phyloP scores from a whole-genome alignment of 2,113 vertebrate species.

The Helogale parvula region DNA sequence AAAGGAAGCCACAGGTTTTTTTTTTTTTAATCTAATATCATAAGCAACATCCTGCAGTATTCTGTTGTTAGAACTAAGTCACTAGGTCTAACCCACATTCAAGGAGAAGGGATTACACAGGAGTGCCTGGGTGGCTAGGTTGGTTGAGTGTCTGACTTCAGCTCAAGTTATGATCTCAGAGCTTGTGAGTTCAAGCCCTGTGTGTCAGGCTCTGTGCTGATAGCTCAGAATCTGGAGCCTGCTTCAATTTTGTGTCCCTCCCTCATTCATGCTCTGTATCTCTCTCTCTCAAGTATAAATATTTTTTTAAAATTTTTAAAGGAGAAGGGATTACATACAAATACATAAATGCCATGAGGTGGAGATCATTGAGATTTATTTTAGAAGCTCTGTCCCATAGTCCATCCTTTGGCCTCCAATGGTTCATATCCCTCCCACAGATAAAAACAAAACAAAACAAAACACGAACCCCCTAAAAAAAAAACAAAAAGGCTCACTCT shows the following conservation, averaged over 20 bases:
- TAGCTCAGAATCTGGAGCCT: too few relatives aligned
- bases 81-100: background rate
- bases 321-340: background rate
- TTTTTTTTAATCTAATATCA: background rate
- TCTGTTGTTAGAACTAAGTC: background rate
- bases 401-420: fast-evolving
- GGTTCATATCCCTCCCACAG: background rate
- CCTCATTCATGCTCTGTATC: too few relatives aligned
- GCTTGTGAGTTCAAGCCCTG: too few relatives aligned
- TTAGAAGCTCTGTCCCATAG: background rate
- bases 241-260: too few relatives aligned
- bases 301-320: too few relatives aligned
- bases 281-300: too few relatives aligned
- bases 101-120: background rate
- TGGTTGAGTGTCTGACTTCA: too few relatives aligned
- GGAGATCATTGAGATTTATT: background rate
- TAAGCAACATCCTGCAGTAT: background rate
- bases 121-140: too few relatives aligned
- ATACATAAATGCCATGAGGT: background rate
- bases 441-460: background rate
- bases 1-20: background rate
- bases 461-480: too few relatives aligned
- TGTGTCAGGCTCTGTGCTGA: too few relatives aligned
- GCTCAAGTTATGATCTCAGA: too few relatives aligned
- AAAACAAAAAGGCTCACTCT: background rate